Evolutionary conservation across 2,113 vertebrate genomes (phyloP).

Genomic region (Apistogramma diplotaenia): DNA sequence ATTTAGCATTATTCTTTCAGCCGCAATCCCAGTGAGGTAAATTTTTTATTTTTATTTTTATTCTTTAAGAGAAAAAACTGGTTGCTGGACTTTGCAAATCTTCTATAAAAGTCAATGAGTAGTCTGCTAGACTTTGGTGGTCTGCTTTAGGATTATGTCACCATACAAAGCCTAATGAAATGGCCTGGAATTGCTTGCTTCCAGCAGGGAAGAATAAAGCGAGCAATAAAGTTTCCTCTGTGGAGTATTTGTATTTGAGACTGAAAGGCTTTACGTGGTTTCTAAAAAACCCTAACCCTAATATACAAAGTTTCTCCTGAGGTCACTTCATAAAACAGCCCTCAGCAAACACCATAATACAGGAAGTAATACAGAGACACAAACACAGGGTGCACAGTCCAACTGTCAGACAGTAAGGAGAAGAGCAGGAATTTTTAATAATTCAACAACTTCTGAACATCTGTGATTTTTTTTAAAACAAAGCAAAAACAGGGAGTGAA

Average conservation of each 20-base stretch:
- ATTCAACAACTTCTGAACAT: too few relatives aligned
- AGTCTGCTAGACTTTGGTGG: neutral
- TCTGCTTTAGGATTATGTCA: neutral
- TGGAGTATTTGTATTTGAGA: neutral
- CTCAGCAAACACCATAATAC: neutral
- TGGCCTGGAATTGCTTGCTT: neutral
- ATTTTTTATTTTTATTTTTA: too few relatives aligned
- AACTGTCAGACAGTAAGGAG: neutral
- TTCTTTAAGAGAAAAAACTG: too few relatives aligned
- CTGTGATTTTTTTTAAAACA: too few relatives aligned
- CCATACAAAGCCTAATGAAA: neutral
- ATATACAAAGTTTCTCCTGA: neutral
- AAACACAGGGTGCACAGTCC: neutral
- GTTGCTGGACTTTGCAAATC: neutral
- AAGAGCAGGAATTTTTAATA: too few relatives aligned
- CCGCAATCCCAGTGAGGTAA: neutral
- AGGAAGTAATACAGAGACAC: neutral
- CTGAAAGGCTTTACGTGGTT: neutral
- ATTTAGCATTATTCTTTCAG: neutral
- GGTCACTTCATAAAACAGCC: neutral
- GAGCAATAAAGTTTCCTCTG: neutral
- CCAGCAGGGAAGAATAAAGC: neutral
- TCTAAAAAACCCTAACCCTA: neutral
- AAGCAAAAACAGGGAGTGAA: too few relatives aligned
- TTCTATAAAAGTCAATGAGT: neutral